Evolutionary conservation across 2,888 invertebrate genomes (phyloP).

Genomic region (Cyclophora punctaria): DNA sequence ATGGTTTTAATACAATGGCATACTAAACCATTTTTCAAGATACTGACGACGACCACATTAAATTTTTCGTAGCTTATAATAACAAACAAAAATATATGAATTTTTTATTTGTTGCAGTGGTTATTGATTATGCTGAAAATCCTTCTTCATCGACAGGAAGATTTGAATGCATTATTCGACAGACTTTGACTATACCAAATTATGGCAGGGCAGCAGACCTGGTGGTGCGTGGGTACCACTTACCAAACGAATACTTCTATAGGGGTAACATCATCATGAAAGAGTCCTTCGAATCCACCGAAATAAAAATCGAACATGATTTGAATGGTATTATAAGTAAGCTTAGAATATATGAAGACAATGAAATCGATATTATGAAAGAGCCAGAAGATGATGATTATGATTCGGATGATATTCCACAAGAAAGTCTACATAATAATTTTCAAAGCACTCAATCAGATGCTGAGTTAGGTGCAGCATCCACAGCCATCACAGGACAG

Average conservation of each 20-base stretch:
- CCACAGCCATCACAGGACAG: conserved; percentile 30
- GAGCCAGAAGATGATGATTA: conserved; percentile 25
- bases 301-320: conserved; percentile 35
- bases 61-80: neutral
- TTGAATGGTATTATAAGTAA: conserved; percentile 32
- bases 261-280: conserved; percentile 39
- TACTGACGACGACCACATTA: too few relatives aligned
- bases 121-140: conserved; percentile 62
- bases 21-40: too few relatives aligned
- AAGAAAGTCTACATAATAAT: too few relatives aligned
- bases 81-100: neutral
- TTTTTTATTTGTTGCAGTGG: conserved; percentile 52
- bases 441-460: conserved; percentile 26
- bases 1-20: too few relatives aligned
- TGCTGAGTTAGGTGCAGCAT: conserved; percentile 27
- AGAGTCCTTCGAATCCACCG: conserved; percentile 27
- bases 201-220: conserved; percentile 41
- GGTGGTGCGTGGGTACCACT: conserved; percentile 34
- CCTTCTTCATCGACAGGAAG: conserved; percentile 69
- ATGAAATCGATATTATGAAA: conserved; percentile 30
- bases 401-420: too few relatives aligned
- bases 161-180: conserved; percentile 73
- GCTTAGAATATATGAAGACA: conserved; percentile 24
- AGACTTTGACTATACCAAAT: conserved; percentile 45
- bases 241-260: conserved; percentile 54